Base-by-base conservation (phyloP, 2,113 vertebrate species). In the Xenus cinereus region DNA sequence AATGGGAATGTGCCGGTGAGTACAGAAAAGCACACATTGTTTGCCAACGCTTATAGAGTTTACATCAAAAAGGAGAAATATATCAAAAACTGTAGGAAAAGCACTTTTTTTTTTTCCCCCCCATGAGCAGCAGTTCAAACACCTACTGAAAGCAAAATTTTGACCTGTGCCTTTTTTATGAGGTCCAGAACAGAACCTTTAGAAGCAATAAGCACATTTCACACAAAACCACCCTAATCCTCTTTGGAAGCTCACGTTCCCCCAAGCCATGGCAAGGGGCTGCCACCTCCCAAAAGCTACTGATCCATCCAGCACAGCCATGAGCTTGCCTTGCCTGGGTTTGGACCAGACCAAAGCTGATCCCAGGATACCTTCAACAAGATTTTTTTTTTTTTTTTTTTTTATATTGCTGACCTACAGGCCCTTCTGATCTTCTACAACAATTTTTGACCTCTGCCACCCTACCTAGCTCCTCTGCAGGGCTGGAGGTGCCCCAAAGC, bases 271-370 rank as follows among this genome's bases (percentile, higher is more conserved):
- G 17, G 19, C 72, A 86, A 91, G 76, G n/a, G 37, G n/a, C 28
- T 84, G 72, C 22, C 45, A 33, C 59, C n/a, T 76, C 57, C 32
- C 33, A n/a, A 35, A 76, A 62, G 24, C 26, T 22, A 21, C 26
- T 1, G 1, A 26, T 76, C 1, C 2, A 20, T 27, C 53, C 46
- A 62, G n/a, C 3, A 1, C 21, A 67, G 23, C 27, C 32, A 9
- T 5, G 14, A 1, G 0, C 12, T 82, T 10, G 2, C 62, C 24
- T 80, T 30, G n/a, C 5, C 1, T 24, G 12, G 67, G 43, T 66
- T 71, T 20, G 3, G 39, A 62, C 5, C 32, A 69, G 22, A 50
- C 9, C 46, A 77, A 88, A 86, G 41, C 41, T 59, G n/a, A 32
- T 28, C 22, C 10, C 50, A 26, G 21, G 37, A 60, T 8, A 64